Evolutionary conservation across 2,888 invertebrate species (phyloP).

Genomic region (Sturmia bella): DNA sequence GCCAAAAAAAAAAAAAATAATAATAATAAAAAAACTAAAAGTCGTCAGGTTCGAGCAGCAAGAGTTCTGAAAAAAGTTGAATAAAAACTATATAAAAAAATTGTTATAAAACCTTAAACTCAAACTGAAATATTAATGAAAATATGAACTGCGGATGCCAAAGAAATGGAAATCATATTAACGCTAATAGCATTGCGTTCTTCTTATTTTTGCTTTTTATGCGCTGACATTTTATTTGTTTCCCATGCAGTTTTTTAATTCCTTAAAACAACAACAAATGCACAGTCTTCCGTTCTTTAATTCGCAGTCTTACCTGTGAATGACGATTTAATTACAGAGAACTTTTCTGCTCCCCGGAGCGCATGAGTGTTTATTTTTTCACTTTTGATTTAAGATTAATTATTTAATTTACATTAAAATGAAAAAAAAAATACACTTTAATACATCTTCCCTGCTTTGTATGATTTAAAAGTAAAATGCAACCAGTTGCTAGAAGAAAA

Average conservation of each 20-base stretch:
- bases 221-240: slow-evolving; percentile 17
- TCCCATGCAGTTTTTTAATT: background rate
- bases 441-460: no score
- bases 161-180: slow-evolving; percentile 36
- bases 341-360: background rate
- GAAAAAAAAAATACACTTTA: no score
- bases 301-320: background rate
- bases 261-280: background rate
- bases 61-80: slow-evolving; percentile 30
- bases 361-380: background rate
- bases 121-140: slow-evolving; percentile 35
- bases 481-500: no score
- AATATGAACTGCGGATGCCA: slow-evolving; percentile 43
- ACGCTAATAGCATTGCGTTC: slow-evolving; percentile 40
- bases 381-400: background rate
- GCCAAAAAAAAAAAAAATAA: slow-evolving; percentile 30
- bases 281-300: slow-evolving; percentile 9
- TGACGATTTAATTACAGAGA: background rate
- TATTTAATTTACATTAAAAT: background rate
- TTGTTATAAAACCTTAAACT: background rate
- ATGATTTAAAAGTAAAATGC: no score
- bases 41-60: slow-evolving; percentile 28
- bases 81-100: slow-evolving; percentile 16
- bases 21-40: background rate
- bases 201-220: background rate